Conservation (phyloP, 1,140 invertebrate species). For the Ostrea denselamellosa region DNA sequence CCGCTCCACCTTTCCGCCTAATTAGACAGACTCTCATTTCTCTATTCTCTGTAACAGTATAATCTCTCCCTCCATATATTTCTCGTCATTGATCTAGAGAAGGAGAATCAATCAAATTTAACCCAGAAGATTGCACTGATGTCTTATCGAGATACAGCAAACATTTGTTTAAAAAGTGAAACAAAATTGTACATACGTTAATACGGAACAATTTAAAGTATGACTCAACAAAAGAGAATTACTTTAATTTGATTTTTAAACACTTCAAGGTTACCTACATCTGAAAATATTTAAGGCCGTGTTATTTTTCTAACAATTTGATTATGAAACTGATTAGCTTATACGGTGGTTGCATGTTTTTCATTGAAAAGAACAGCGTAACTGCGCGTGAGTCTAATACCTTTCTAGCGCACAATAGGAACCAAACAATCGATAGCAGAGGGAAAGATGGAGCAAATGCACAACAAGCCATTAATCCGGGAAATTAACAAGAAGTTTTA, state of each 20-base stretch:
- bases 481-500: not conserved
- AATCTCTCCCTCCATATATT: too few species aligned
- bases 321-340: not conserved
- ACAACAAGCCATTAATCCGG: not conserved
- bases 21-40: not conserved
- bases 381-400: not conserved
- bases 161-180: too few species aligned
- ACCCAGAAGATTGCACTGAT: too few species aligned
- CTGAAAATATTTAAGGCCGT: not conserved
- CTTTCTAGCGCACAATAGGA: not conserved
- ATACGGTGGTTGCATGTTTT: not conserved
- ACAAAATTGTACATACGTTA: too few species aligned
- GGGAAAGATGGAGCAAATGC: not conserved
- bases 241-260: not conserved
- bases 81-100: too few species aligned
- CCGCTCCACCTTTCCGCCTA: not conserved
- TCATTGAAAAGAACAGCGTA: not conserved
- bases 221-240: not conserved
- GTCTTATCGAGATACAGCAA: too few species aligned
- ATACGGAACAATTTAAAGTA: too few species aligned
- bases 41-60: not conserved
- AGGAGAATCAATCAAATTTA: too few species aligned
- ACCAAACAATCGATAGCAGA: not conserved
- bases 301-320: not conserved
- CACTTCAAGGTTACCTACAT: slow-evolving; percentile 12